These are phyloP conservation scores for Pycnomerus fuliginosus DNA, from an alignment of 2,888 invertebrate species.

Conservation along the genomic window DNA sequence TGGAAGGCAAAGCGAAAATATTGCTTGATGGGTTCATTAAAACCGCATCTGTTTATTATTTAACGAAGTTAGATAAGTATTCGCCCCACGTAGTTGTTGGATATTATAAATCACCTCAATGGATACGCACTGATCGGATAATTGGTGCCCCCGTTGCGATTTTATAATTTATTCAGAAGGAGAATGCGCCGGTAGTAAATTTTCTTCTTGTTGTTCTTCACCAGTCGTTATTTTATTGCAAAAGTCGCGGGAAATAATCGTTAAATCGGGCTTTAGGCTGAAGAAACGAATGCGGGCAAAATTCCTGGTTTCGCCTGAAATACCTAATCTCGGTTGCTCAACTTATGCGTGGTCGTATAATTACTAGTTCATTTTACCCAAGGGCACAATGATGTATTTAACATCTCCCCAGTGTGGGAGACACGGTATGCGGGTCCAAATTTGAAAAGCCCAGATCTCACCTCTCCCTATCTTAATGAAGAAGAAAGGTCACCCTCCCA, in stretches of 20 bases:
- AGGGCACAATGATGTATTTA: constrained; percentile 5
- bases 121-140: constrained; percentile 35
- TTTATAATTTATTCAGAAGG: constrained; percentile 36
- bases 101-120: constrained; percentile 35
- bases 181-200: too few relatives aligned
- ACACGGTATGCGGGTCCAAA: constrained; percentile 11
- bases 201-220: too few relatives aligned
- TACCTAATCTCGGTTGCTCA: constrained; percentile 1
- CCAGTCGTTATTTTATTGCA: too few relatives aligned
- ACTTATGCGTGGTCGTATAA: constrained; percentile 27
- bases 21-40: constrained; percentile 12
- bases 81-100: constrained; percentile 25
- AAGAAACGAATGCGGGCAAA: too few relatives aligned
- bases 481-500: constrained; percentile 8
- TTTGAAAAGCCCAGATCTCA: constrained; percentile 6
- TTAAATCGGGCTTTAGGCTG: too few relatives aligned
- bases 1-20: constrained; percentile 2
- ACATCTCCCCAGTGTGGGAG: too few relatives aligned
- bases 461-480: too few relatives aligned
- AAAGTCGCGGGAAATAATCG: too few relatives aligned
- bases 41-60: constrained; percentile 13
- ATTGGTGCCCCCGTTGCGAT: constrained; percentile 37
- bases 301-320: too few relatives aligned
- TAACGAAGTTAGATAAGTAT: constrained; percentile 21
- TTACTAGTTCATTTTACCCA: constrained; percentile 12